These are phyloP conservation scores for Syngnathus floridae DNA, from an alignment of 2,113 vertebrate species.

Conservation along the genomic window DNA sequence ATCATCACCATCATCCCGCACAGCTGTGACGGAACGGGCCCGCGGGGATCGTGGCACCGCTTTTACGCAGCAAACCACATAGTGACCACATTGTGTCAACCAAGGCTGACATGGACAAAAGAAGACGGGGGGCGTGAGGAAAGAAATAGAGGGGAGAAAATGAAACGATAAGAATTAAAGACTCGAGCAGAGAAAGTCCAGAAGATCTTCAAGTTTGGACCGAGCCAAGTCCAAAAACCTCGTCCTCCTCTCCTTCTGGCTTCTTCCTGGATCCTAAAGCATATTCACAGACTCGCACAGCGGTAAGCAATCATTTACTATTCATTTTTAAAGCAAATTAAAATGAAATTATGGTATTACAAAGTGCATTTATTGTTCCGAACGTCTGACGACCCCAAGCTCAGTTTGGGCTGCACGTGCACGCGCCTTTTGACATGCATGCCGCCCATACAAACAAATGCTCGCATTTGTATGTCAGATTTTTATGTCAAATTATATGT, in stretches of 20 bases:
- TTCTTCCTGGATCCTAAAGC: conserved; percentile 61
- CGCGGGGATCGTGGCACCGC: conserved; percentile 58
- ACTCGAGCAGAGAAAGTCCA: conserved; percentile 7
- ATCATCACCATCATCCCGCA: conserved; percentile 44
- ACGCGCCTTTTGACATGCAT: conserved; percentile 43
- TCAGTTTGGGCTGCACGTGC: conserved; percentile 12
- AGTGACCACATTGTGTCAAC: conserved; percentile 20
- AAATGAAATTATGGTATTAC: background rate
- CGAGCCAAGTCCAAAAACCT: conserved; percentile 41
- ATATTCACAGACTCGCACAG: conserved; percentile 75
- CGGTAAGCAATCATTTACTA: conserved; percentile 58
- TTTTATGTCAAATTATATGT: background rate
- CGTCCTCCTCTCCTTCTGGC: conserved; percentile 40
- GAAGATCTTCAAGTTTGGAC: conserved; percentile 57
- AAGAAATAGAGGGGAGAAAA: conserved; percentile 28
- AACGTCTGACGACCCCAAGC: background rate
- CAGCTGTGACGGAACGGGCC: conserved; percentile 54
- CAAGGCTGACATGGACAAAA: conserved; percentile 37
- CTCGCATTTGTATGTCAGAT: background rate
- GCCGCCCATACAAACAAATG: conserved; percentile 23
- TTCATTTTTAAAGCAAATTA: background rate
- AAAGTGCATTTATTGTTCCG: background rate
- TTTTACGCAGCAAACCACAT: conserved; percentile 68
- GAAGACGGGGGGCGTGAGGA: conserved; percentile 31
- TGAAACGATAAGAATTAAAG: background rate